These are phyloP conservation scores for Falco naumanni DNA, from an alignment of 2,797 vertebrate species.

Conservation along the genomic window DNA sequence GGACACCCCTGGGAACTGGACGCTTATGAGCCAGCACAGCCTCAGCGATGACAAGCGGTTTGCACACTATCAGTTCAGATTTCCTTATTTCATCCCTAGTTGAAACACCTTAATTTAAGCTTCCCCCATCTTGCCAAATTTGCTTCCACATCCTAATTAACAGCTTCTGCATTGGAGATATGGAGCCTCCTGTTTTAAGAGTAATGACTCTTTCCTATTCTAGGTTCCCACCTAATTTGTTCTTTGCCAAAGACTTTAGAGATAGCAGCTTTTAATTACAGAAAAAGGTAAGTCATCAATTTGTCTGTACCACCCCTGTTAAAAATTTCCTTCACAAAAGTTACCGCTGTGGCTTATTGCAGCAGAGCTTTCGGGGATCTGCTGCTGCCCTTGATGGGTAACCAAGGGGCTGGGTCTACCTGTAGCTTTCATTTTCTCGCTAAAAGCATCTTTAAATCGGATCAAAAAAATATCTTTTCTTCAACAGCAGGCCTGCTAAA, in stretches of 20 bases:
- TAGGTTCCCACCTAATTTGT: slow-evolving; percentile 66
- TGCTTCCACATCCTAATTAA: slow-evolving; percentile 69
- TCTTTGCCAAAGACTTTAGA: slow-evolving; percentile 41
- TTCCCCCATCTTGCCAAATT: slow-evolving; percentile 22
- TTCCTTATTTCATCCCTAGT: slow-evolving; percentile 42
- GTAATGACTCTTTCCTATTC: slow-evolving; percentile 40
- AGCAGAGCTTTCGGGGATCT: neutral
- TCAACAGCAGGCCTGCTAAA: neutral
- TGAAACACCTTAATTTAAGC: slow-evolving; percentile 59
- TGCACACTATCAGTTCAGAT: neutral
- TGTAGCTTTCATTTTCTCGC: neutral
- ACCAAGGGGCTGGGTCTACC: neutral
- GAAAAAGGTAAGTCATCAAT: neutral
- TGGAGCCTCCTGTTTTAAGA: slow-evolving; percentile 57
- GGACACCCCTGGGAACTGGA: neutral
- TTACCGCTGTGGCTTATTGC: neutral
- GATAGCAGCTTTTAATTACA: slow-evolving; percentile 69
- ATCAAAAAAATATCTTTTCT: neutral
- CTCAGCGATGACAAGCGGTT: neutral
- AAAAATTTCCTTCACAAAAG: neutral
- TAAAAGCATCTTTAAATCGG: neutral
- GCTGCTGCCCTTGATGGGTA: neutral
- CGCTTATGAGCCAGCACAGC: neutral
- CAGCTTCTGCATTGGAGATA: slow-evolving; percentile 68
- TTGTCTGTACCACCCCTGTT: neutral